Evolutionary conservation across 2,888 invertebrate species (phyloP).

Genomic region (Drosophila bunnanda): DNA sequence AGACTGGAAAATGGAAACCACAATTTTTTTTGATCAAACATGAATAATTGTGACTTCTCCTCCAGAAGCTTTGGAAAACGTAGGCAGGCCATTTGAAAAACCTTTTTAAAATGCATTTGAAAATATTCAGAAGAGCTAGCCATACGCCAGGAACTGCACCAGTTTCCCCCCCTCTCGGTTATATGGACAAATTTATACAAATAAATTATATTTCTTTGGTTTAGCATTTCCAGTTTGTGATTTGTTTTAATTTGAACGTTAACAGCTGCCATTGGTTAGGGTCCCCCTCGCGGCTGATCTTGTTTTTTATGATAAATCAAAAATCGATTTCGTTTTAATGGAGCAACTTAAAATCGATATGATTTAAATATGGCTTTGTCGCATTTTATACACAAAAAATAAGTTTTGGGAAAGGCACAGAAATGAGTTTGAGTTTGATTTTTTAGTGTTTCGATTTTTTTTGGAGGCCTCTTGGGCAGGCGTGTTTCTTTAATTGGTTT

Average conservation of each 20-base stretch:
- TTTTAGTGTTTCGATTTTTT: slow-evolving; percentile 9
- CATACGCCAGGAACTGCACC: slow-evolving; percentile 5
- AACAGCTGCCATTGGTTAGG: slow-evolving; percentile 37
- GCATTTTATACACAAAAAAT: slow-evolving; percentile 24
- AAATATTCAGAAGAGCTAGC: slow-evolving; percentile 6
- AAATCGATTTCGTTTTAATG: slow-evolving; percentile 59
- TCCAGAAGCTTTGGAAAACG: background rate
- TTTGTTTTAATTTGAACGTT: slow-evolving; percentile 34
- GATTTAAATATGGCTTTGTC: slow-evolving; percentile 62
- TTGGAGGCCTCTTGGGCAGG: slow-evolving; percentile 57
- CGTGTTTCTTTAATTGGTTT: slow-evolving; percentile 71
- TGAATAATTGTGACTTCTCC: slow-evolving; percentile 21
- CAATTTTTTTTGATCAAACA: slow-evolving; percentile 6
- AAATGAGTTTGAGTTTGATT: slow-evolving; percentile 13
- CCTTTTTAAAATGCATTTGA: slow-evolving; percentile 6
- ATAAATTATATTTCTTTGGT: slow-evolving; percentile 59
- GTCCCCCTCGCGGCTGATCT: background rate
- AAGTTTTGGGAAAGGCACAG: slow-evolving; percentile 37
- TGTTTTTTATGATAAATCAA: slow-evolving; percentile 71
- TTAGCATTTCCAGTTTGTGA: slow-evolving; percentile 66
- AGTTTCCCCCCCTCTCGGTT: slow-evolving; percentile 5
- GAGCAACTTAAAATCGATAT: slow-evolving; percentile 48
- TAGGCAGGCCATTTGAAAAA: slow-evolving; percentile 13
- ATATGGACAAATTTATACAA: slow-evolving; percentile 33
- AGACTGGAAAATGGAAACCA: slow-evolving; percentile 21